phyloP scores from a whole-genome alignment of 2,888 invertebrate genomes.

The Germaria angustata region DNA sequence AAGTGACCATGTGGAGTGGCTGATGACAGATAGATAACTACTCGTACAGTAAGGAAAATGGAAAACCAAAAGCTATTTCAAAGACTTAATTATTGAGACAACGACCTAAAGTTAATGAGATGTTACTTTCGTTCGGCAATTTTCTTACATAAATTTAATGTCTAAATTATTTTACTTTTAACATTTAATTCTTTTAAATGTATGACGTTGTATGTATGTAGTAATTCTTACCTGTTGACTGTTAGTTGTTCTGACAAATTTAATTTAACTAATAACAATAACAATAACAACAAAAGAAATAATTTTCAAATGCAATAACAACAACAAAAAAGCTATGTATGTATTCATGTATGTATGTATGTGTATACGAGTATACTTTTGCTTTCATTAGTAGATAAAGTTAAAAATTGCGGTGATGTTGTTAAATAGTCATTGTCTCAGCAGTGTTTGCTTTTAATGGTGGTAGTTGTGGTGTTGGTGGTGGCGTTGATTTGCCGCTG shows the following conservation, averaged over 20 bases:
- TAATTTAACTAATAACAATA: conserved; percentile 59
- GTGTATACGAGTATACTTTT: conserved; percentile 74
- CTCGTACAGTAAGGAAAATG: neutral
- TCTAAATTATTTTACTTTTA: neutral
- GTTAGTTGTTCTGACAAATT: conserved; percentile 57
- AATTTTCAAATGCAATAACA: conserved; percentile 4
- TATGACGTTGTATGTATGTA: neutral
- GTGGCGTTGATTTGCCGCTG: conserved; percentile 13
- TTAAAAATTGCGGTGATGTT: conserved; percentile 52
- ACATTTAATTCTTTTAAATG: conserved; percentile 13
- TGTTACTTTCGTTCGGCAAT: too few species aligned
- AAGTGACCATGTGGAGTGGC: conserved; percentile 43
- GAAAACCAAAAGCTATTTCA: conserved; percentile 6
- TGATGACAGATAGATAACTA: conserved; percentile 41
- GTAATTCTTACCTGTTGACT: neutral
- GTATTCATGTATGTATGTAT: too few species aligned
- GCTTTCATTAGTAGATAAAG: conserved; percentile 71
- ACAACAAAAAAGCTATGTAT: conserved; percentile 14
- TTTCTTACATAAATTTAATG: too few species aligned
- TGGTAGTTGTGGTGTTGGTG: conserved; percentile 23
- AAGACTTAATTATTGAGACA: neutral
- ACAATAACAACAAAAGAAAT: conserved; percentile 38
- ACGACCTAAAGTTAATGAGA: neutral
- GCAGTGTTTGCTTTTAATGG: neutral
- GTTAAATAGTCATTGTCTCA: conserved; percentile 35